phyloP scores from a whole-genome alignment of 2,797 vertebrate species.

The Acanthurus leucopareius region DNA sequence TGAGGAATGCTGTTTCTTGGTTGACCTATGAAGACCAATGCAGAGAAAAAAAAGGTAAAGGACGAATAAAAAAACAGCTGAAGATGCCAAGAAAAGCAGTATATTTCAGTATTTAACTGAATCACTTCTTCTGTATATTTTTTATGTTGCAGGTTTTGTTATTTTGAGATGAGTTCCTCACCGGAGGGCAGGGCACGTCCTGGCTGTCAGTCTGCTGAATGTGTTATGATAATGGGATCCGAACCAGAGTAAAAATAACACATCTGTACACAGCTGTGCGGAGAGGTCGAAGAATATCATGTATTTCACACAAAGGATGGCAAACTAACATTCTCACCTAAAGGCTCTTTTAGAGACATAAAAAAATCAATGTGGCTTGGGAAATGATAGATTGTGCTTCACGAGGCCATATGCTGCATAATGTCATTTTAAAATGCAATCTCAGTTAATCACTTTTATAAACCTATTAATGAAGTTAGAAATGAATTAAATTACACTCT shows the following conservation, averaged over 20 bases:
- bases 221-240: conserved; percentile 63
- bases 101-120: conserved; percentile 55
- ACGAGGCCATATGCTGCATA: conserved; percentile 30
- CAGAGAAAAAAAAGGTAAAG: conserved; percentile 1
- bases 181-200: conserved; percentile 58
- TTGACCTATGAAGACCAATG: conserved; percentile 1
- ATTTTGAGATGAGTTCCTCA: conserved; percentile 61
- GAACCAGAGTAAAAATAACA: conserved; percentile 54
- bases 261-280: conserved; percentile 50
- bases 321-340: conserved; percentile 33
- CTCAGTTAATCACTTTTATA: conserved; percentile 39
- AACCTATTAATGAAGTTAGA: conserved; percentile 34
- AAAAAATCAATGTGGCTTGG: conserved; percentile 18
- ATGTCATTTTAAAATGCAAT: conserved; percentile 17
- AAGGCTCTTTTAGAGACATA: conserved; percentile 23
- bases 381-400: conserved; percentile 22
- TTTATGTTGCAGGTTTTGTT: conserved; percentile 43
- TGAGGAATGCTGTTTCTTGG: conserved; percentile 32
- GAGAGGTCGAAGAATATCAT: conserved; percentile 57
- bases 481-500: conserved; percentile 32
- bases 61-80: conserved; percentile 4
- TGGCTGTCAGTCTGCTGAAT: conserved; percentile 56
- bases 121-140: background rate
- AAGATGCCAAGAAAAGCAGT: conserved; percentile 28
- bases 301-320: conserved; percentile 37